These are phyloP conservation scores for Ceratosolen fusciceps DNA, from an alignment of 1,140 invertebrate species.

Conservation along the genomic window DNA sequence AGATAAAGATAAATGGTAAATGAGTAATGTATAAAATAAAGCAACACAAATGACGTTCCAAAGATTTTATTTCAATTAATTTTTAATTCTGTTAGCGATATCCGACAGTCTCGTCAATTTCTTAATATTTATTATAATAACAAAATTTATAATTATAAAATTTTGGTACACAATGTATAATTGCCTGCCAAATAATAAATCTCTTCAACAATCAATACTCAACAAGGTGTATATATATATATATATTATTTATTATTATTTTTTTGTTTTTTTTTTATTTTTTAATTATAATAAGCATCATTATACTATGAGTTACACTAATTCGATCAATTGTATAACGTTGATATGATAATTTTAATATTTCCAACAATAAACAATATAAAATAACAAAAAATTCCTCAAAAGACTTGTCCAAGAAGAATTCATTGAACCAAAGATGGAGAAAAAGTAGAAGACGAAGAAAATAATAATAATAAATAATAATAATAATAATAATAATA, in stretches of 20 bases:
- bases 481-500: too few species aligned
- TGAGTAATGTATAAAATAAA: neutral
- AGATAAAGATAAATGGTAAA: too few species aligned
- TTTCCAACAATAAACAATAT: constrained; percentile 44
- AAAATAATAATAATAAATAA: too few species aligned
- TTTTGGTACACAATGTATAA: neutral
- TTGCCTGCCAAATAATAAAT: constrained; percentile 14
- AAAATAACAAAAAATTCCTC: constrained; percentile 39
- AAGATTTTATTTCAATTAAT: constrained; percentile 18
- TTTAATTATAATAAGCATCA: constrained; percentile 13
- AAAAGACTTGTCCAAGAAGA: constrained; percentile 24
- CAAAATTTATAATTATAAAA: constrained; percentile 22
- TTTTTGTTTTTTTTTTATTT: too few species aligned
- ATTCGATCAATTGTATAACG: constrained; percentile 21
- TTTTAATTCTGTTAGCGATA: constrained; percentile 37
- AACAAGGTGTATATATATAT: too few species aligned
- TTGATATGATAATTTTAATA: constrained; percentile 14
- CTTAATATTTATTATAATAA: constrained; percentile 16
- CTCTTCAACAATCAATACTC: constrained; percentile 15
- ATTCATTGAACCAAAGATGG: constrained; percentile 17
- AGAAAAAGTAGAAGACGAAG: constrained; percentile 10
- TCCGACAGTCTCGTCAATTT: constrained; percentile 11
- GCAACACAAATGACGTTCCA: neutral
- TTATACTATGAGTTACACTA: neutral
- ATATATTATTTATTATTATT: too few species aligned